Evolutionary conservation across 2,888 invertebrate genomes (phyloP).

Genomic region (Orchestes rusci): DNA sequence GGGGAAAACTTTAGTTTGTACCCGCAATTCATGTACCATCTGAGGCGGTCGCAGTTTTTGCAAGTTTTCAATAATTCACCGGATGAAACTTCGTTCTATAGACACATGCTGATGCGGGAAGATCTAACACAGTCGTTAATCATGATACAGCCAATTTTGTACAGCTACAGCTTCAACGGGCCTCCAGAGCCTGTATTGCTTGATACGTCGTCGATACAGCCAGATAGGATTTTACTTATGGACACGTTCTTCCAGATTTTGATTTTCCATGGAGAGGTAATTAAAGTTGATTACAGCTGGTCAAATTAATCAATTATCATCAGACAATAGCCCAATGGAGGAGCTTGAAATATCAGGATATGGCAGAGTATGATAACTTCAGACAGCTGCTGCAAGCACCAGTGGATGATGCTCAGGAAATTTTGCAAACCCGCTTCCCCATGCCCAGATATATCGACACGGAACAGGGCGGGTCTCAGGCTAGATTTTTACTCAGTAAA

Average conservation of each 20-base stretch:
- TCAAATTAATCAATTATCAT: not conserved
- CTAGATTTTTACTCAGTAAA: constrained; percentile 95
- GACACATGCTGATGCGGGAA: constrained; percentile 97
- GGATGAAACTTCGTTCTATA: constrained; percentile 98
- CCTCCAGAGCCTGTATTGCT: constrained; percentile 95
- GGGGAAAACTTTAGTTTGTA: constrained; percentile 96
- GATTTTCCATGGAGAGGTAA: constrained; percentile 96
- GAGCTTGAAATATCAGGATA: constrained; percentile 89
- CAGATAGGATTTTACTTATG: constrained; percentile 96
- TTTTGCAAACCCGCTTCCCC: constrained; percentile 92
- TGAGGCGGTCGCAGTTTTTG: constrained; percentile 95
- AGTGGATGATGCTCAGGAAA: constrained; percentile 94
- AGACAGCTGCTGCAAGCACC: constrained; percentile 93
- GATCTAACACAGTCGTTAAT: constrained; percentile 95
- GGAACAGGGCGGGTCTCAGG: constrained; percentile 98
- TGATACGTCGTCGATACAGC: constrained; percentile 95
- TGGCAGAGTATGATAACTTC: constrained; percentile 97
- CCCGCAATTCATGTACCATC: constrained; percentile 99
- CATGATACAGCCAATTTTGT: constrained; percentile 99
- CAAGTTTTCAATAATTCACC: constrained; percentile 99
- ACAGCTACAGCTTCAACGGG: constrained; percentile 97
- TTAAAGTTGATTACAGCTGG: too few relatives aligned
- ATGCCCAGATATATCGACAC: constrained; percentile 99
- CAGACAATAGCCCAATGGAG: constrained; percentile 98
- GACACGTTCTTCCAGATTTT: constrained; percentile 99